Percentiles rank a stretch among this genome's conserved stretches.
These are phyloP conservation scores for Dicrurus megarhynchus DNA, from an alignment of 2,113 vertebrate genomes.

Conservation along the genomic window DNA sequence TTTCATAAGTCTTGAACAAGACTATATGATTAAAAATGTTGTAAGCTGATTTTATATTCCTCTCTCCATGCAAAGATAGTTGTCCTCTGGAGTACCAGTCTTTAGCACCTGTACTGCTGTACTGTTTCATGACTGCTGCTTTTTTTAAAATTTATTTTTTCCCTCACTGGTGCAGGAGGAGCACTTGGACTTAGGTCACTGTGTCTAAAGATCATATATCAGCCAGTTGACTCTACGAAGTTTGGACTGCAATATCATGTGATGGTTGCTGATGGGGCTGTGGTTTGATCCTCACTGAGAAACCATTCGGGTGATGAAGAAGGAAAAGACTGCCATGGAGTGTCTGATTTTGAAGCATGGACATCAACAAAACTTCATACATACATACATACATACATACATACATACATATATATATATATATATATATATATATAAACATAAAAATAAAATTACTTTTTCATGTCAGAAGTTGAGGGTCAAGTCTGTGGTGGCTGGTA, in stretches of 20 bases:
- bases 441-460: neutral
- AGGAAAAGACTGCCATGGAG: neutral
- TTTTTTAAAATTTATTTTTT: neutral
- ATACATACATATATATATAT: neutral
- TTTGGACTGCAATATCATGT: neutral
- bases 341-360: neutral
- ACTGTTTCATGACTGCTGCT: neutral
- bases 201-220: neutral
- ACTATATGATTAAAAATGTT: neutral
- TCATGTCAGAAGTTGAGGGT: neutral
- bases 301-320: neutral
- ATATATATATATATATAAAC: neutral
- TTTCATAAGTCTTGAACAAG: neutral
- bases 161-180: neutral
- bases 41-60: neutral
- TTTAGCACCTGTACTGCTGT: neutral
- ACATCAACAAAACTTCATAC: neutral
- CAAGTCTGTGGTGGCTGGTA: neutral
- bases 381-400: neutral
- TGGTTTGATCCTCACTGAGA: neutral
- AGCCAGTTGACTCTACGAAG: neutral
- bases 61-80: neutral
- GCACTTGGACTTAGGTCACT: neutral
- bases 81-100: neutral
- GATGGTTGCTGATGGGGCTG: neutral